Evolutionary conservation across 2,888 invertebrate species (phyloP), one percentile per base, ranked within the genome.

Genomic region (Drosophila greeni): DNA sequence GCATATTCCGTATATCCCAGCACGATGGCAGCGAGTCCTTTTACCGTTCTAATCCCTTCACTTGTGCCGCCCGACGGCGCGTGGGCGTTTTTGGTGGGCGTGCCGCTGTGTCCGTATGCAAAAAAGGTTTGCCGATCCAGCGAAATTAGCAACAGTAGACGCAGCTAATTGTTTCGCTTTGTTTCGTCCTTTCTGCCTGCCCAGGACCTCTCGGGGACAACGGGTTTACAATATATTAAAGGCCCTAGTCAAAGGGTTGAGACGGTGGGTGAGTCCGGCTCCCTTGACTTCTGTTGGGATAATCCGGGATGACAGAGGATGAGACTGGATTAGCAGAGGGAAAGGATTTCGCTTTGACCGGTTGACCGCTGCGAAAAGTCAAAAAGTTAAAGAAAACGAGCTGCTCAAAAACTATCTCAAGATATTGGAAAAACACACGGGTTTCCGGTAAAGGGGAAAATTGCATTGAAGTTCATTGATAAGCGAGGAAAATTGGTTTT

Each of bases 91-190:
- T 42, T 26, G 34, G 42, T 29, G 23, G 70, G 76, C 72, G 76
- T 76, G 52, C 18, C 81, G 66, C 62, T 67, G 66, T 73, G 67
- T 68, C 73, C 66, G 51, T 55, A 67, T 54, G 57, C 65, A 73
- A 57, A 68, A 59, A 55, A 64, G 62, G 65, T 66, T 58, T 52
- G 49, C 59, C 51, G 62, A 69, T 72, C 79, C 72, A 59, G 65
- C 48, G 70, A 86, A 86, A 86, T 86, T 85, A 84, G 83, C 80
- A 85, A 82, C 82, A 73, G 81, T 75, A 81, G 83, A 85, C 84
- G 75, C 75, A 62, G 71, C 76, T 81, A 79, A 84, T 83, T 82
- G 75, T 80, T 72, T 33, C 31, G 42, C 65, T 36, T 62, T 62
- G 62, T 51, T 51, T 51, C 8, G 33, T 34, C 48, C 37, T 48